Conservation (phyloP, 1,140 invertebrate genomes). For the Achroia grisella region DNA sequence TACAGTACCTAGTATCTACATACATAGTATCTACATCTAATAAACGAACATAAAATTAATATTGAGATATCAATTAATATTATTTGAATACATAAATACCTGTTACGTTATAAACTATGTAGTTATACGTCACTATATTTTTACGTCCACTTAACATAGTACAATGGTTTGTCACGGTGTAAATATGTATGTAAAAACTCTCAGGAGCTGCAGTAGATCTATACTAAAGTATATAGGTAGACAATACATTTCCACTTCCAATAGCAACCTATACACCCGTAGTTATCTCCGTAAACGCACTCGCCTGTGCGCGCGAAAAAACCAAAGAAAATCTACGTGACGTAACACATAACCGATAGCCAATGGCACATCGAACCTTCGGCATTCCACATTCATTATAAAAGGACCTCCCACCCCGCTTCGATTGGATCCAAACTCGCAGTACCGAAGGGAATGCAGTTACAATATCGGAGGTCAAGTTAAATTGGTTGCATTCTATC, state of each 20-base stretch:
- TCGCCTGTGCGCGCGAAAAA: conserved; percentile 34
- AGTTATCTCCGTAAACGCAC: conserved; percentile 24
- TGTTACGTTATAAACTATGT: no score
- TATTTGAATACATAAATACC: no score
- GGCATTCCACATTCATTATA: conserved; percentile 27
- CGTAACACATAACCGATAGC: conserved; percentile 46
- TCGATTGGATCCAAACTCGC: not conserved
- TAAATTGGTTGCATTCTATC: conserved; percentile 33
- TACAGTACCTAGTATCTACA: no score
- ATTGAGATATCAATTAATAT: no score
- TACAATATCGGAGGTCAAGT: conserved; percentile 18
- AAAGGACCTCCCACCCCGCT: conserved; percentile 19
- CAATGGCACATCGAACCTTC: conserved; percentile 62
- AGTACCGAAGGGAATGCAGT: not conserved
- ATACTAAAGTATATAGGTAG: no score
- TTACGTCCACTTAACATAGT: no score
- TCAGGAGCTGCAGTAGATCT: no score
- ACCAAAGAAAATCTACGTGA: conserved; percentile 58
- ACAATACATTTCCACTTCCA: conserved; percentile 11
- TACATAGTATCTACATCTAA: no score
- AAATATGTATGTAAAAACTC: no score
- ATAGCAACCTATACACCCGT: conserved; percentile 5
- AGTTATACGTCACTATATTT: no score
- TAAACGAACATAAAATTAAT: no score
- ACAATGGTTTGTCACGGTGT: no score